A percentile compares a stretch with the other conserved stretches of the same genome.
phyloP scores from a whole-genome alignment of 2,113 vertebrate genomes.

The Parus major region DNA sequence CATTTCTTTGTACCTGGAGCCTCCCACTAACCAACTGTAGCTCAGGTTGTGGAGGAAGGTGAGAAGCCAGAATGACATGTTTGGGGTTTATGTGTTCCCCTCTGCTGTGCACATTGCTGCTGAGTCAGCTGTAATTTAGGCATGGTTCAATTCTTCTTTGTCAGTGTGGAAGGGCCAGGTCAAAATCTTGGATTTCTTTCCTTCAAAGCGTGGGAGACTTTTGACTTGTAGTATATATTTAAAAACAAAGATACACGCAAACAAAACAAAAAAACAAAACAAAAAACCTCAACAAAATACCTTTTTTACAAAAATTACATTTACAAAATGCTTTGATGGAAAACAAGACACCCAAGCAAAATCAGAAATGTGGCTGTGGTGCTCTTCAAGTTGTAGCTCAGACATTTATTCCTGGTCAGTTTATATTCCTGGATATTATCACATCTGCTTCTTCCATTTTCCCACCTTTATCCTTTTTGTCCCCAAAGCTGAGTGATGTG shows the following conservation, averaged over 20 bases:
- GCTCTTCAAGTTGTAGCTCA: background rate
- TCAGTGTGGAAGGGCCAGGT: background rate
- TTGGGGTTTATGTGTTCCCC: background rate
- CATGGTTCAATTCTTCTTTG: background rate
- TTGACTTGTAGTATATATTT: background rate
- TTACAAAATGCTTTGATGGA: background rate
- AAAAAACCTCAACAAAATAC: background rate
- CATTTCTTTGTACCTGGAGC: conserved; percentile 39
- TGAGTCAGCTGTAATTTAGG: background rate
- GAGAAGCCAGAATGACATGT: conserved; percentile 2
- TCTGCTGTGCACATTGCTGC: background rate
- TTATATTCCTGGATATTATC: background rate
- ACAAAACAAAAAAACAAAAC: background rate
- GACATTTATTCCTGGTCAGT: background rate
- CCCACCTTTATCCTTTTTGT: background rate
- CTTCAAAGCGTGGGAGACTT: background rate
- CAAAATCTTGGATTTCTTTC: background rate
- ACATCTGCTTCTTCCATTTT: background rate
- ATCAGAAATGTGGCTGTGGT: background rate
- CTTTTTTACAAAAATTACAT: too few relatives aligned
- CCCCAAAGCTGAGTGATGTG: background rate
- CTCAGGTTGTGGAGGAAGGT: background rate
- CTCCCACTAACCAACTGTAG: background rate
- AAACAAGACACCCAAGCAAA: background rate
- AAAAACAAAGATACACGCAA: background rate